A percentile compares a stretch with the other conserved stretches of the same genome.
These are phyloP conservation scores for Brotula barbata DNA, from an alignment of 2,797 vertebrate genomes.

Conservation along the genomic window DNA sequence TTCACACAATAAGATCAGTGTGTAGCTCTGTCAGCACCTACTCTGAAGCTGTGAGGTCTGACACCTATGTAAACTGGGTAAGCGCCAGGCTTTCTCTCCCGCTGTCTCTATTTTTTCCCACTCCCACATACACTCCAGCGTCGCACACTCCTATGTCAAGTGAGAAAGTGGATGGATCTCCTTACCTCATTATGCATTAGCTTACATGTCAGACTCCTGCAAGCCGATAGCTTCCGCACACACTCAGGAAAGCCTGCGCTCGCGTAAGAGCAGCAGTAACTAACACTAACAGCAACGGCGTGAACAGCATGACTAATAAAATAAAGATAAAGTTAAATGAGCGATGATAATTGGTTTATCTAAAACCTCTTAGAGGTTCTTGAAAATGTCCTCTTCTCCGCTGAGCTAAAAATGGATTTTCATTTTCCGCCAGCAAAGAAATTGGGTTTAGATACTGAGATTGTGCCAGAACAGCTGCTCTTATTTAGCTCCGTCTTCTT, in stretches of 20 bases:
- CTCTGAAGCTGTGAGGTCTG: slow-evolving; percentile 64
- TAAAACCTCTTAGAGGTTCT: slow-evolving; percentile 17
- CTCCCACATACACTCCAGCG: slow-evolving; percentile 4
- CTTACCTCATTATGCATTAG: slow-evolving; percentile 50
- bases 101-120: slow-evolving; percentile 38
- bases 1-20: slow-evolving; percentile 50
- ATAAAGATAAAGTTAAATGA: slow-evolving; percentile 23
- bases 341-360: slow-evolving; percentile 17
- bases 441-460: slow-evolving; percentile 5
- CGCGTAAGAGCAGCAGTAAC: not conserved
- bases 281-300: slow-evolving; percentile 6
- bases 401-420: slow-evolving; percentile 20
- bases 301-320: slow-evolving; percentile 21
- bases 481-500: slow-evolving; percentile 42
- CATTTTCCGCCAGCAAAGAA: slow-evolving; percentile 18
- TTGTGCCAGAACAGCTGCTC: slow-evolving; percentile 41
- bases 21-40: slow-evolving; percentile 61
- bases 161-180: slow-evolving; percentile 46
- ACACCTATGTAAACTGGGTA: slow-evolving; percentile 60
- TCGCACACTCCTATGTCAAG: slow-evolving; percentile 39
- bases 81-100: slow-evolving; percentile 56
- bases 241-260: slow-evolving; percentile 31
- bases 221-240: slow-evolving; percentile 33
- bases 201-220: slow-evolving; percentile 48
- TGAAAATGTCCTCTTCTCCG: slow-evolving; percentile 27